Percentiles rank a stretch among this genome's conserved stretches.
Conservation (phyloP, 2,113 vertebrate species). For the Himantopus leucocephalus region DNA sequence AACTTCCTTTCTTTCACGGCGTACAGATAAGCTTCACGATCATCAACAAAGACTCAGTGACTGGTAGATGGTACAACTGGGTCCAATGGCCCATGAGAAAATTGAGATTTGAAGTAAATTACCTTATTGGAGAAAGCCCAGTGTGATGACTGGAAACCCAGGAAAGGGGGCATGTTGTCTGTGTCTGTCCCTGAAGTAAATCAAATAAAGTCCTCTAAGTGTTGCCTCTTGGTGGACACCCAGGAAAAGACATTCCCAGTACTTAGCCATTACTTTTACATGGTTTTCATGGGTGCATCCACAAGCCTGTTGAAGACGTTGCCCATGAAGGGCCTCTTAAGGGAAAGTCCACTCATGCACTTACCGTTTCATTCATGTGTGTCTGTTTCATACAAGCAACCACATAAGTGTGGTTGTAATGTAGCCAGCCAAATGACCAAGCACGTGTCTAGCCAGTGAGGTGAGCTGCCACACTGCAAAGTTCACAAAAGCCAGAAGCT, state of each 20-base stretch:
- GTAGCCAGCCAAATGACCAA: neutral
- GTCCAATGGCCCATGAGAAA: no score
- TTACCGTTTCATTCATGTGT: neutral
- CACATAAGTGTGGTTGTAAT: neutral
- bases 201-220: neutral
- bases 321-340: neutral
- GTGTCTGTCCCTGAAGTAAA: neutral
- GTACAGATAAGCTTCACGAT: no score
- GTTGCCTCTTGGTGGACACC: neutral
- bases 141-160: no score
- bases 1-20: no score
- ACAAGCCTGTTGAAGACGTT: neutral
- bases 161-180: no score
- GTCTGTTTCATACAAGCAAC: neutral
- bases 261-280: neutral
- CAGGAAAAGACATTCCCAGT: neutral
- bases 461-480: neutral
- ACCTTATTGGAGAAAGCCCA: no score
- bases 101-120: no score
- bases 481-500: neutral
- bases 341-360: neutral
- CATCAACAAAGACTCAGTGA: no score
- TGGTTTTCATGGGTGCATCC: neutral
- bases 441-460: neutral
- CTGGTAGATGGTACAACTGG: no score